phyloP scores from a whole-genome alignment of 2,113 vertebrate genomes.

The Osmerus eperlanus region DNA sequence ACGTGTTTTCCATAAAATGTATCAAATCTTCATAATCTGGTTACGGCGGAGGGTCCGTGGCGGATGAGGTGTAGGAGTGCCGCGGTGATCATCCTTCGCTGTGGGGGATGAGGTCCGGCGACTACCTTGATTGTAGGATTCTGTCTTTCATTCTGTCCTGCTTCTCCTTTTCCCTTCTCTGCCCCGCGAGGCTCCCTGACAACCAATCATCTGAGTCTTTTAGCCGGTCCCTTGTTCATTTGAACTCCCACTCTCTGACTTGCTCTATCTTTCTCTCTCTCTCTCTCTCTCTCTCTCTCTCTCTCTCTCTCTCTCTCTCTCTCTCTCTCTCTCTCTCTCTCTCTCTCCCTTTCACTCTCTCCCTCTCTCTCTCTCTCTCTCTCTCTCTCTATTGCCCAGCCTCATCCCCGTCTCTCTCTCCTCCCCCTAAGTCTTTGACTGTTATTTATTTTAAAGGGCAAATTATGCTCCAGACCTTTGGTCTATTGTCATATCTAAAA shows the following conservation, averaged over 20 bases:
- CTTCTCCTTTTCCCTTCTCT: constrained; percentile 3
- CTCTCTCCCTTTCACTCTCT: constrained; percentile 5
- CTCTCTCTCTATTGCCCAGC: neutral
- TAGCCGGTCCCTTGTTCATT: neutral
- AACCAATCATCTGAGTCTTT: neutral
- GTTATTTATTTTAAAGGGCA: constrained; percentile 62
- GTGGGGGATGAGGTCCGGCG: constrained; percentile 7
- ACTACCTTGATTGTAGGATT: constrained; percentile 21
- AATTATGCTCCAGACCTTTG: constrained; percentile 49
- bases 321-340: constrained; percentile 13
- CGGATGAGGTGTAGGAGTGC: constrained; percentile 18
- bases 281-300: neutral
- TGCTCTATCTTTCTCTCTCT: constrained; percentile 1
- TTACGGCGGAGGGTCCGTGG: constrained; percentile 50
- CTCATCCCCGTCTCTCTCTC: constrained; percentile 20
- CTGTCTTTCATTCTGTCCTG: neutral
- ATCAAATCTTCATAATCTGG: constrained; percentile 70
- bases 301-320: neutral
- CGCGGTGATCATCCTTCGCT: constrained; percentile 11
- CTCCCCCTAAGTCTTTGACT: constrained; percentile 53
- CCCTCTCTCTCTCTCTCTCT: constrained; percentile 6
- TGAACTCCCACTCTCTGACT: constrained; percentile 1
- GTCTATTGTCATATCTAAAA: constrained; percentile 35
- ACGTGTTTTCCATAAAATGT: constrained; percentile 44
- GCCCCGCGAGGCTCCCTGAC: constrained; percentile 23